These are phyloP conservation scores for Heliocidaris erythrogramma DNA, from an alignment of 35 echinoderm and acorn worm genomes.

Conservation along the genomic window DNA sequence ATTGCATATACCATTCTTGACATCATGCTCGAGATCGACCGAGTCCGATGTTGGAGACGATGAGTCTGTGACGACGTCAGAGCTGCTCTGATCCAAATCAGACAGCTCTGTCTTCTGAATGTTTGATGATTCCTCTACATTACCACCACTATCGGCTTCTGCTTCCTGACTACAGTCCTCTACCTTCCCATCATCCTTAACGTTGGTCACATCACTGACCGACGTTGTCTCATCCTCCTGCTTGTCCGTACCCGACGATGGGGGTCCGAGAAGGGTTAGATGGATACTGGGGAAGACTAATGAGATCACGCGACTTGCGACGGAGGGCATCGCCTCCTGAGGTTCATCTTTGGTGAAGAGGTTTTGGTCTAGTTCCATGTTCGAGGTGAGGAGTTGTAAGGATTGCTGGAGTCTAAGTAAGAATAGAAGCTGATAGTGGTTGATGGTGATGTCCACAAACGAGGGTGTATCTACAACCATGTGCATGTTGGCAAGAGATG, in stretches of 20 bases:
- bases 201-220: background rate
- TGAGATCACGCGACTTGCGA: conserved; percentile 63
- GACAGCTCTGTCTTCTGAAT: background rate
- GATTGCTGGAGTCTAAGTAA: conserved; percentile 87
- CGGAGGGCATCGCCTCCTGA: conserved; percentile 44
- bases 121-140: background rate
- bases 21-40: background rate
- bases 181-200: conserved; percentile 23
- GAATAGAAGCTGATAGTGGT: conserved; percentile 93
- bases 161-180: conserved; percentile 27
- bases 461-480: conserved; percentile 54
- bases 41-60: background rate
- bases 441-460: conserved; percentile 59
- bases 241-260: conserved; percentile 32
- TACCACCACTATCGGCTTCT: conserved; percentile 40
- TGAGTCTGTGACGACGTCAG: background rate
- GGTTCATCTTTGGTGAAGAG: conserved; percentile 59
- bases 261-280: conserved; percentile 66
- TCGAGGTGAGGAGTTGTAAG: conserved; percentile 60
- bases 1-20: conserved; percentile 6
- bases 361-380: conserved; percentile 84
- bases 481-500: conserved; percentile 61
- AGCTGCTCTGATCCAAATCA: background rate
- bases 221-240: conserved; percentile 51
- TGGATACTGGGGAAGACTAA: conserved; percentile 66